phyloP scores from a whole-genome alignment of 2,113 vertebrate genomes.

The Oryctolagus cuniculus region mOryCun1.1 NC_091447.1:69088501-69089000 shows the following conservation, averaged over 20 bases:
- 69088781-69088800: too few relatives aligned
- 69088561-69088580: too few relatives aligned
- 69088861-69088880: not conserved
- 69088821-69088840: not conserved
- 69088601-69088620: too few relatives aligned
- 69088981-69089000: not conserved
- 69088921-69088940: not conserved
- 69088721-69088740: too few relatives aligned
- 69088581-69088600: too few relatives aligned
- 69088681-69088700: too few relatives aligned
- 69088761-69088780: too few relatives aligned
- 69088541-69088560: not conserved
- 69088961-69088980: not conserved
- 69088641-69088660: too few relatives aligned
- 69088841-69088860: not conserved
- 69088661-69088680: too few relatives aligned
- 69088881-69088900: not conserved
- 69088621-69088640: too few relatives aligned
- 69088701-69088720: too few relatives aligned
- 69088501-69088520: not conserved
- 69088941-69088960: not conserved
- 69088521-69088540: not conserved
- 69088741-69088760: too few relatives aligned
- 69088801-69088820: not conserved
- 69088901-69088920: not conserved